These are phyloP conservation scores for Octonoba sinensis DNA, from an alignment of 2,888 invertebrate species.

Conservation along the genomic window DNA sequence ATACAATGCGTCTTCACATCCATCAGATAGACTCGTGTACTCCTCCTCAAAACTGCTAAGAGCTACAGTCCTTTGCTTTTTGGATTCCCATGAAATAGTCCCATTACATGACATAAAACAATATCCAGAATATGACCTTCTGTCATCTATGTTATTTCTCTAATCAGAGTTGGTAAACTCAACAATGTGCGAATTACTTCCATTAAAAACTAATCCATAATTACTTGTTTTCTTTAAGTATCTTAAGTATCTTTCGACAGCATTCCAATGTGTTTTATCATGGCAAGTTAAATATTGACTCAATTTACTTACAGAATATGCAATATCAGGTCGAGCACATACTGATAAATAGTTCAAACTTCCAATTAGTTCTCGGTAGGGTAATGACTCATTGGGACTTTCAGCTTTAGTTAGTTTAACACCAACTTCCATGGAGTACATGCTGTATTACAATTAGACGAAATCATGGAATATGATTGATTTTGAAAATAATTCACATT, in stretches of 20 bases:
- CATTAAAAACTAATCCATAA: constrained; percentile 13
- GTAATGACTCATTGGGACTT: too few relatives aligned
- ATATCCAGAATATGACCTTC: constrained; percentile 11
- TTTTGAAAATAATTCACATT: too few relatives aligned
- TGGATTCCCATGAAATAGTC: constrained; percentile 7
- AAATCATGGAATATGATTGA: too few relatives aligned
- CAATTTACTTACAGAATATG: background rate
- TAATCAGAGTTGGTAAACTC: constrained; percentile 2
- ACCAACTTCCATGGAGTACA: too few relatives aligned
- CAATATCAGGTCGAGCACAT: too few relatives aligned
- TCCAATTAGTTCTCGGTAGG: too few relatives aligned
- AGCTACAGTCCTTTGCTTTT: constrained; percentile 26
- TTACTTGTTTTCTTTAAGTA: too few relatives aligned
- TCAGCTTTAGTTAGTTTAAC: too few relatives aligned
- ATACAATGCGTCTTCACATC: too few relatives aligned
- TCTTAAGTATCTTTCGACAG: background rate
- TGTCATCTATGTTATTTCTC: background rate
- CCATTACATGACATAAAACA: too few relatives aligned
- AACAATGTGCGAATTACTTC: background rate
- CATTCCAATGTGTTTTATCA: constrained; percentile 7
- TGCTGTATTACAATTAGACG: too few relatives aligned
- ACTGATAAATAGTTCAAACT: too few relatives aligned
- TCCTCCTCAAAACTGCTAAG: constrained; percentile 23
- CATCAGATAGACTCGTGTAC: constrained; percentile 3
- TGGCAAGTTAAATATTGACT: background rate